A percentile compares a stretch with the other conserved stretches of the same genome.
phyloP scores from a whole-genome alignment of 2,888 invertebrate species.

The Drosophila merina region DNA sequence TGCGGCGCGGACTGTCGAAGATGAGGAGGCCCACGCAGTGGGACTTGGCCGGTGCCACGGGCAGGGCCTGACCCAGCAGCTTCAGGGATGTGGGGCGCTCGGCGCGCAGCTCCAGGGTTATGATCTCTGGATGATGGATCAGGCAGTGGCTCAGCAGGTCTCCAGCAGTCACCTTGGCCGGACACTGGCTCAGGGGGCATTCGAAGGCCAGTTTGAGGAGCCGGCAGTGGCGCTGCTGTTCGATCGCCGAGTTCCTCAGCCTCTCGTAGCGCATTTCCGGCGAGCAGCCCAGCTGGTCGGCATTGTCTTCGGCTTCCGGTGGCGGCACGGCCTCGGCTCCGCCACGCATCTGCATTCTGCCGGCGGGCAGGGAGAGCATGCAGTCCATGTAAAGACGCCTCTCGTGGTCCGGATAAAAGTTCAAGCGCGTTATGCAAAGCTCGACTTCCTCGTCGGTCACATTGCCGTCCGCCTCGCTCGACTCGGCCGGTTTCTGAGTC shows the following conservation, averaged over 20 bases:
- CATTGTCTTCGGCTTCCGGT: neutral
- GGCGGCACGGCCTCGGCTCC: slow-evolving; percentile 4
- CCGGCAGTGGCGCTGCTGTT: neutral
- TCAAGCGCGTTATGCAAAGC: slow-evolving; percentile 8
- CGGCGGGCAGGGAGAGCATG: neutral
- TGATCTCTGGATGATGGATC: neutral
- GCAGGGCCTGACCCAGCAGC: neutral
- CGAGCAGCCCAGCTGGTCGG: neutral
- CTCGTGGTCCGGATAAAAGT: neutral
- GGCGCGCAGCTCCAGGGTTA: neutral
- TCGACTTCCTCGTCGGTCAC: slow-evolving; percentile 29
- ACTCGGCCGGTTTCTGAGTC: neutral
- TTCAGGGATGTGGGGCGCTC: neutral
- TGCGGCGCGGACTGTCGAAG: neutral
- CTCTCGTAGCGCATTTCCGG: slow-evolving; percentile 21
- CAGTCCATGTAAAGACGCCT: slow-evolving; percentile 13
- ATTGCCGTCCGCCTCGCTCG: slow-evolving; percentile 7
- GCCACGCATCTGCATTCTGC: slow-evolving; percentile 12
- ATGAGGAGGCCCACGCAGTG: slow-evolving; percentile 12
- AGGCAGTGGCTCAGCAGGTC: slow-evolving; percentile 17
- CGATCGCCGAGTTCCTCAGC: neutral
- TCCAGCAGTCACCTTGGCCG: neutral
- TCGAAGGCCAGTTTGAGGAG: slow-evolving; percentile 5
- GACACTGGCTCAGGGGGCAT: slow-evolving; percentile 16
- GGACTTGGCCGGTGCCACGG: neutral